Evolutionary conservation across 2,113 vertebrate species (phyloP).

Genomic region (Channa argus): DNA sequence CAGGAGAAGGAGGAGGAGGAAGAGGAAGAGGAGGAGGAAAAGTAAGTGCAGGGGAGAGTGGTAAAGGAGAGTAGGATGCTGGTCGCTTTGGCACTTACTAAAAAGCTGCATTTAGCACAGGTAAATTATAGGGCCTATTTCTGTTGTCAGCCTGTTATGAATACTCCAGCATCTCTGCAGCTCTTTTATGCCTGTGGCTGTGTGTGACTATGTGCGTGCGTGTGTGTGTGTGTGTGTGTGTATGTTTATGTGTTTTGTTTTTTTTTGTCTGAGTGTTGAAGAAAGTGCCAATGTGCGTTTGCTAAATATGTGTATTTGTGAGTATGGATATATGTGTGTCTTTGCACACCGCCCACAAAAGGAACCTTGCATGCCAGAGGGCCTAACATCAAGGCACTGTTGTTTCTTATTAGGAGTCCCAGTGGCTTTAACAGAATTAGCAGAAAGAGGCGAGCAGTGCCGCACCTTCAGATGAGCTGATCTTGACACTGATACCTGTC

Average conservation of each 20-base stretch:
- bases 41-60: constrained; percentile 39
- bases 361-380: constrained; percentile 71
- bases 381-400: constrained; percentile 74
- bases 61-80: constrained; percentile 43
- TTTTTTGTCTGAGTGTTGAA: constrained; percentile 17
- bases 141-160: constrained; percentile 64
- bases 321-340: constrained; percentile 46
- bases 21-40: constrained; percentile 52
- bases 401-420: constrained; percentile 74
- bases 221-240: neutral
- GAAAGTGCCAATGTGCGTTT: constrained; percentile 30
- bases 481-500: constrained; percentile 70
- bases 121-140: constrained; percentile 70
- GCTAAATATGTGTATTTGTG: constrained; percentile 49
- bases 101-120: constrained; percentile 73
- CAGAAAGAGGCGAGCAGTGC: constrained; percentile 44
- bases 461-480: constrained; percentile 61
- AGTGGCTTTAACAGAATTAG: constrained; percentile 73
- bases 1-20: constrained; percentile 53
- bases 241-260: no score
- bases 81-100: constrained; percentile 63
- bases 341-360: constrained; percentile 73
- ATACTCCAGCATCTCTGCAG: constrained; percentile 56
- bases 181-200: constrained; percentile 59
- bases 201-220: constrained; percentile 33